A percentile compares a stretch with the other conserved stretches of the same genome.
Evolutionary conservation across 2,888 invertebrate species (phyloP).

Genomic region (Lasiommata megera): DNA sequence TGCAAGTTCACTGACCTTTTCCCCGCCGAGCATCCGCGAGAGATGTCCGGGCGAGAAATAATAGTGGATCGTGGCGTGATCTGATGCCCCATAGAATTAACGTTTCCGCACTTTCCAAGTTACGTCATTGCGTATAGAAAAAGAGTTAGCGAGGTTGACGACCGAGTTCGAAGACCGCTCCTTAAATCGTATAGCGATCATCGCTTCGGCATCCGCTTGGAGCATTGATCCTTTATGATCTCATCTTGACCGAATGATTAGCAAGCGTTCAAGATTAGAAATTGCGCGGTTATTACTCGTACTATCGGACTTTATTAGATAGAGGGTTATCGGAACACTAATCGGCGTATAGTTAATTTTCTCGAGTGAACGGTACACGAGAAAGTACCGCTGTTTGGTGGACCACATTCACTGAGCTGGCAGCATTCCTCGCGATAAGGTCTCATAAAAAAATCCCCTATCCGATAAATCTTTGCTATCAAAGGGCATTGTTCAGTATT

Average conservation of each 20-base stretch:
- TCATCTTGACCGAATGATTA: slow-evolving; percentile 55
- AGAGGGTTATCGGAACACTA: slow-evolving; percentile 52
- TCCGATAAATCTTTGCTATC: slow-evolving; percentile 32
- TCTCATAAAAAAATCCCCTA: slow-evolving; percentile 26
- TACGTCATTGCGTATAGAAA: slow-evolving; percentile 66
- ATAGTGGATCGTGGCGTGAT: slow-evolving; percentile 59
- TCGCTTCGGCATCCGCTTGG: slow-evolving; percentile 64
- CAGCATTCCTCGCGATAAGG: slow-evolving; percentile 19
- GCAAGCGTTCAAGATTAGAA: slow-evolving; percentile 38
- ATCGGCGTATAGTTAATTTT: slow-evolving; percentile 59
- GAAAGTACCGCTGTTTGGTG: slow-evolving; percentile 65
- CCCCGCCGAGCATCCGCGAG: slow-evolving; percentile 56
- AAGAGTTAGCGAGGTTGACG: slow-evolving; percentile 63
- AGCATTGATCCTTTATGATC: slow-evolving; percentile 78
- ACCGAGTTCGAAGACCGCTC: slow-evolving; percentile 54
- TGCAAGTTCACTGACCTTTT: slow-evolving; percentile 74
- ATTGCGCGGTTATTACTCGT: slow-evolving; percentile 25
- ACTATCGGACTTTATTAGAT: background rate
- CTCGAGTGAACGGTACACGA: slow-evolving; percentile 60
- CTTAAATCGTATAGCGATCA: slow-evolving; percentile 57
- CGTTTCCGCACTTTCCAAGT: slow-evolving; percentile 77
- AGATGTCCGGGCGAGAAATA: slow-evolving; percentile 61
- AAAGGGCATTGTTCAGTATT: slow-evolving; percentile 63
- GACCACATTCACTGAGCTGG: slow-evolving; percentile 26
- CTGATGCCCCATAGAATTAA: slow-evolving; percentile 52